phyloP scores from a whole-genome alignment of 2,113 vertebrate genomes.

The Hylia prasina region DNA sequence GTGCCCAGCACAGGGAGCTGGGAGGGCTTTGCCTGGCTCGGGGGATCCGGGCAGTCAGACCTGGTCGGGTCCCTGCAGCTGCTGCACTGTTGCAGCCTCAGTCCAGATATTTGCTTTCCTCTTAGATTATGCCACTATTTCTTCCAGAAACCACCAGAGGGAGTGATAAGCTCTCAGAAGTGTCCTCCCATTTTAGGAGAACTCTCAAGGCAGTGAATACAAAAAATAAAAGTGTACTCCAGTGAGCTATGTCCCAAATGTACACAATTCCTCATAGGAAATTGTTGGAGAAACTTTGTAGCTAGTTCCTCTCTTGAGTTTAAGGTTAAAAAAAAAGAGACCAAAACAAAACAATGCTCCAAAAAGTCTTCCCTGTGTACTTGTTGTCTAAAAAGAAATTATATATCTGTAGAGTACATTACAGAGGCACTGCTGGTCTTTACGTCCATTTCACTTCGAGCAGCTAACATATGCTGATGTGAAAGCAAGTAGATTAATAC shows the following conservation, averaged over 20 bases:
- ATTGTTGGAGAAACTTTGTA: not conserved
- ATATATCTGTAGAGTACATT: not conserved
- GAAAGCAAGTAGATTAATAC: not conserved
- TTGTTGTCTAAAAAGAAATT: not conserved
- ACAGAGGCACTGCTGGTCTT: not conserved
- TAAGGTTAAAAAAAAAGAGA: not conserved
- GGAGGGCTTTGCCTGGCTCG: not conserved
- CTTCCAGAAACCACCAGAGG: conserved; percentile 30
- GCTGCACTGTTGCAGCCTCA: not conserved
- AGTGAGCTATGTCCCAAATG: not conserved
- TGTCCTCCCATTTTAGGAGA: not conserved
- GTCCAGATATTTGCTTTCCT: not conserved
- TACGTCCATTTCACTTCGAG: not conserved
- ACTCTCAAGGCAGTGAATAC: not conserved
- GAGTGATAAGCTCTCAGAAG: not conserved
- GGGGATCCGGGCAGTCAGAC: rapidly evolving
- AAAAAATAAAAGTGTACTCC: not conserved
- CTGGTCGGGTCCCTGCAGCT: not conserved
- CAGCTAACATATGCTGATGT: not conserved
- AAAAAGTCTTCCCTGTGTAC: not conserved
- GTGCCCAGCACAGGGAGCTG: not conserved
- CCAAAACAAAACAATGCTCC: not conserved
- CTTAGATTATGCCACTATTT: not conserved
- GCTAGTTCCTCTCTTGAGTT: not conserved
- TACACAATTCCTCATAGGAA: not conserved